Conservation (phyloP, 1,140 invertebrate species). For the Stegodyphus dumicola region DNA sequence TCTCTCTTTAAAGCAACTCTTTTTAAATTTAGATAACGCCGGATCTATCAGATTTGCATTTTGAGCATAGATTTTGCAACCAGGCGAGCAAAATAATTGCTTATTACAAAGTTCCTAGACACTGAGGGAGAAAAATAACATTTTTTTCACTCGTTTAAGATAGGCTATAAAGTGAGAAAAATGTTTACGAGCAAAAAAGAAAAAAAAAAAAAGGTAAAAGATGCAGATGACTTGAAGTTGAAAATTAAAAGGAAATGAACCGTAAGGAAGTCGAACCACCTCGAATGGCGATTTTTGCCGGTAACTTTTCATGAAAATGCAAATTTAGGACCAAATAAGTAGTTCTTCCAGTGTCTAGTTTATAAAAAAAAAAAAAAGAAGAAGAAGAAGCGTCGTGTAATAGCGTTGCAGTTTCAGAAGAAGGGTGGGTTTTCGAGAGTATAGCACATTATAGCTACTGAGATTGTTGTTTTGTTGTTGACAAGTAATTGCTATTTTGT, state of each 20-base stretch:
- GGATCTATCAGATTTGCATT: slow-evolving; percentile 43
- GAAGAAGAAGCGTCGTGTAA: too few relatives aligned
- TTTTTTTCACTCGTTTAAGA: slow-evolving; percentile 16
- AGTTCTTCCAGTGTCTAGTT: too few relatives aligned
- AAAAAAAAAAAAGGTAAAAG: not conserved
- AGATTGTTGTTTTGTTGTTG: too few relatives aligned
- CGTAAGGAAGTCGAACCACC: not conserved
- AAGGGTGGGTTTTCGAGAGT: too few relatives aligned
- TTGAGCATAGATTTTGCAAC: slow-evolving; percentile 27
- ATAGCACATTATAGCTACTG: too few relatives aligned
- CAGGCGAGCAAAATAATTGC: slow-evolving; percentile 48
- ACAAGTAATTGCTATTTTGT: too few relatives aligned
- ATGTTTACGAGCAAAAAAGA: slow-evolving; percentile 13
- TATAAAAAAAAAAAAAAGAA: too few relatives aligned
- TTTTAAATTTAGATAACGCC: slow-evolving; percentile 9
- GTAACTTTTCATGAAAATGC: slow-evolving; percentile 20
- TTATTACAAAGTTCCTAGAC: slow-evolving; percentile 27
- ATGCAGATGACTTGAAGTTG: too few relatives aligned
- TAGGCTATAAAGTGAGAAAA: slow-evolving; percentile 43
- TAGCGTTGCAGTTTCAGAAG: too few relatives aligned
- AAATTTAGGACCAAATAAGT: not conserved
- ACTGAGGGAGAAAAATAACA: not conserved
- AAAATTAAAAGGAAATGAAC: slow-evolving; percentile 12
- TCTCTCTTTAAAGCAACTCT: slow-evolving; percentile 7
- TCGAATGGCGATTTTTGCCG: not conserved